These are phyloP conservation scores for Hemistola chrysoprasaria DNA, from an alignment of 2,888 invertebrate species.

Conservation along the genomic window DNA sequence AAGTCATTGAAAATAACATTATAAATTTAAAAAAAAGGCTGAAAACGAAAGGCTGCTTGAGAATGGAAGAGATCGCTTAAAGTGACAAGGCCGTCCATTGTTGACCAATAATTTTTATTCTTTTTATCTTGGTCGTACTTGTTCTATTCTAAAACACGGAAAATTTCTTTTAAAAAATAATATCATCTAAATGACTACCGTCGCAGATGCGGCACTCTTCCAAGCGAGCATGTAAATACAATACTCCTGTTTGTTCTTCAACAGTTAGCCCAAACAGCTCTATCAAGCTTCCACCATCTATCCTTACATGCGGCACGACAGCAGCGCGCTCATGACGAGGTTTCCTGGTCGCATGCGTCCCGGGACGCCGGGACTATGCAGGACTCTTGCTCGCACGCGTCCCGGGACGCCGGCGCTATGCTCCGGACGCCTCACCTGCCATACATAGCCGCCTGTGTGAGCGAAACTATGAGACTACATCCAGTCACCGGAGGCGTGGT, in stretches of 20 bases:
- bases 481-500: slow-evolving; percentile 71
- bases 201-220: too few species aligned
- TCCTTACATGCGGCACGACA: slow-evolving; percentile 70
- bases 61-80: too few species aligned
- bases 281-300: slow-evolving; percentile 67
- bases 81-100: too few species aligned
- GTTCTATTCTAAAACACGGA: too few species aligned
- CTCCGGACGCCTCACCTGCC: slow-evolving; percentile 42
- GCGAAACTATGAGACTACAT: slow-evolving; percentile 64
- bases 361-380: slow-evolving; percentile 49
- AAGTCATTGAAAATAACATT: too few species aligned
- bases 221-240: too few species aligned
- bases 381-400: slow-evolving; percentile 58
- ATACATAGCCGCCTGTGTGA: slow-evolving; percentile 57
- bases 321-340: slow-evolving; percentile 68
- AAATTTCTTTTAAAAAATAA: too few species aligned
- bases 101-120: too few species aligned
- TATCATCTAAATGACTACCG: too few species aligned
- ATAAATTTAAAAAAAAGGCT: too few species aligned
- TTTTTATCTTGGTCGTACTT: too few species aligned
- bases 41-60: too few species aligned
- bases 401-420: slow-evolving; percentile 47
- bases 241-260: background rate
- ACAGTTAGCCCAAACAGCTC: slow-evolving; percentile 68
- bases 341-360: slow-evolving; percentile 58